phyloP scores from a whole-genome alignment of 2,888 invertebrate species.

The Spodoptera littoralis region DNA sequence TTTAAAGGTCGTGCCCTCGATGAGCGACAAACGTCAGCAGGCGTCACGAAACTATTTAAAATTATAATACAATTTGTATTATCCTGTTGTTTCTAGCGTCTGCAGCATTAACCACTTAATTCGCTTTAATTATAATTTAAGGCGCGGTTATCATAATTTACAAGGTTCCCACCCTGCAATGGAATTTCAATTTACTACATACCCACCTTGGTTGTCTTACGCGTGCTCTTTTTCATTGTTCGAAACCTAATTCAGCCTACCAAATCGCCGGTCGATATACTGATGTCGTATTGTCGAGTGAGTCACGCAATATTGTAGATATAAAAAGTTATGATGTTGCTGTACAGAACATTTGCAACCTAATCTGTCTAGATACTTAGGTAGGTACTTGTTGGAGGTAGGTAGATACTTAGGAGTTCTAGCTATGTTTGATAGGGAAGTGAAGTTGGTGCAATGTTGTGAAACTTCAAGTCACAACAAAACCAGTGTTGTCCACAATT shows the following conservation, averaged over 20 bases:
- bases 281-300: conserved; percentile 44
- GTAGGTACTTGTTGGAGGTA: conserved; percentile 20
- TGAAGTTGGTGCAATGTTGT: conserved; percentile 22
- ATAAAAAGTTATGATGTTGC: conserved; percentile 38
- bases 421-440: conserved; percentile 40
- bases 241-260: conserved; percentile 41
- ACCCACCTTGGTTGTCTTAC: conserved; percentile 36
- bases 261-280: conserved; percentile 55
- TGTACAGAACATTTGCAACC: conserved; percentile 36
- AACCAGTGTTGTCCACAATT: conserved; percentile 9
- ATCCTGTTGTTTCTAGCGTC: conserved; percentile 54
- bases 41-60: conserved; percentile 72
- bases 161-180: conserved; percentile 37
- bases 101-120: conserved; percentile 23
- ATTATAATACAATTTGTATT: conserved; percentile 64
- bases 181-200: conserved; percentile 16
- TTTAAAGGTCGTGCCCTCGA: conserved; percentile 78
- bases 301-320: conserved; percentile 45
- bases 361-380: conserved; percentile 10
- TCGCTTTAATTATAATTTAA: not conserved
- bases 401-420: conserved; percentile 15
- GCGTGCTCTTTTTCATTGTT: conserved; percentile 52
- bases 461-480: conserved; percentile 23
- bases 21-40: conserved; percentile 75
- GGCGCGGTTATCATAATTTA: conserved; percentile 2